phyloP scores from a whole-genome alignment of 2,113 vertebrate genomes.

The Madoqua kirkii region DNA sequence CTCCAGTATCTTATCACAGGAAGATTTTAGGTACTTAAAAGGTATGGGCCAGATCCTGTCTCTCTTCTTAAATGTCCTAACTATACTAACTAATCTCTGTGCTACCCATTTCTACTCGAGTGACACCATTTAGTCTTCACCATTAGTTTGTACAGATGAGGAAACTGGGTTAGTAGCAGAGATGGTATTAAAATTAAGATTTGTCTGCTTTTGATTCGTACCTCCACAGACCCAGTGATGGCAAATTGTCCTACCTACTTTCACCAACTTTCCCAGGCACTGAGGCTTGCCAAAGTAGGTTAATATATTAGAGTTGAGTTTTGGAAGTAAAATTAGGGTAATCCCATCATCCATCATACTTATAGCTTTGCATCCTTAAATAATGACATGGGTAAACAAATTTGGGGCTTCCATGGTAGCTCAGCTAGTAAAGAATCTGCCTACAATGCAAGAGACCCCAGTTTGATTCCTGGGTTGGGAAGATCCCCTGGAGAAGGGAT shows the following conservation, averaged over 20 bases:
- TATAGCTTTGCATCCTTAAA: not conserved
- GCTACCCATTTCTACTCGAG: not conserved
- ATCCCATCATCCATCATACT: not conserved
- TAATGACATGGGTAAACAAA: not conserved
- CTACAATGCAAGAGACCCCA: not conserved
- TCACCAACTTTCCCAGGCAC: not conserved
- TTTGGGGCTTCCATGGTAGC: not conserved
- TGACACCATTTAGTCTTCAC: not conserved
- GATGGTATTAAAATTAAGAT: not conserved
- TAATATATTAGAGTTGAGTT: not conserved
- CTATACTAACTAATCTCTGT: not conserved
- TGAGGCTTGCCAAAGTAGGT: not conserved
- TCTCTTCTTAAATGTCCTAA: not conserved
- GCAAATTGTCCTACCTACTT: not conserved
- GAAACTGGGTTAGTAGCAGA: not conserved
- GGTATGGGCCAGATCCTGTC: not conserved
- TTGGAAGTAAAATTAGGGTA: not conserved
- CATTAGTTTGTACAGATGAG: not conserved
- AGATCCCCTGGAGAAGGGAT: not conserved
- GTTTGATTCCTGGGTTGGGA: not conserved
- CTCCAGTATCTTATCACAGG: not conserved
- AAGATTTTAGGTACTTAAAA: not conserved
- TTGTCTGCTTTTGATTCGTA: not conserved
- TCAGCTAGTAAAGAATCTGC: not conserved
- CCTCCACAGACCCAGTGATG: not conserved